phyloP scores from a whole-genome alignment of 1,140 invertebrate species.

The Pissodes strobi region DNA sequence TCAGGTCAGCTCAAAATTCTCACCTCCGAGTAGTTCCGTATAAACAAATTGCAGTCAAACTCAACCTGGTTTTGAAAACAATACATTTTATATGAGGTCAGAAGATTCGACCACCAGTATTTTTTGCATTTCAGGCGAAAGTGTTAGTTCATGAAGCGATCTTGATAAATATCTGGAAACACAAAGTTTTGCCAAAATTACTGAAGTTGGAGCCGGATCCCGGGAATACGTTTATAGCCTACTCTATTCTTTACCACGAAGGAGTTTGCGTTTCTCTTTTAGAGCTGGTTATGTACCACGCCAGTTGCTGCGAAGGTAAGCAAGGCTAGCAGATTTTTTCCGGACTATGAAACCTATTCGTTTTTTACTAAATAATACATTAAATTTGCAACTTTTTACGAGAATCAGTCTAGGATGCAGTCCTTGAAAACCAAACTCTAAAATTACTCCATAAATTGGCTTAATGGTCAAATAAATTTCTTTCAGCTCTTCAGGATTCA shows the following conservation, averaged over 20 bases:
- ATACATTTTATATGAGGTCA: too few relatives aligned
- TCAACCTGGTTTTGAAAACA: too few relatives aligned
- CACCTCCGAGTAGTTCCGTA: too few relatives aligned
- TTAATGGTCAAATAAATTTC: too few relatives aligned
- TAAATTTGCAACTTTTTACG: too few relatives aligned
- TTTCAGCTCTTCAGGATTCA: slow-evolving; percentile 64
- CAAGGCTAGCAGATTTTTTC: not conserved
- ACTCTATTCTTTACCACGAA: slow-evolving; percentile 60
- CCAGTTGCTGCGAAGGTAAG: slow-evolving; percentile 70
- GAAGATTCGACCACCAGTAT: too few relatives aligned
- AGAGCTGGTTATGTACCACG: slow-evolving; percentile 76
- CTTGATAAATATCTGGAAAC: slow-evolving; percentile 75
- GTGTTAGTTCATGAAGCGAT: slow-evolving; percentile 76
- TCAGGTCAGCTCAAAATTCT: too few relatives aligned
- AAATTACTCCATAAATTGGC: too few relatives aligned
- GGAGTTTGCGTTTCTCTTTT: slow-evolving; percentile 66
- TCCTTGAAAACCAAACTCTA: not conserved
- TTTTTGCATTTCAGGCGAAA: slow-evolving; percentile 66
- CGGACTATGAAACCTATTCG: not conserved
- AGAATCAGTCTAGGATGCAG: too few relatives aligned
- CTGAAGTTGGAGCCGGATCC: slow-evolving; percentile 67
- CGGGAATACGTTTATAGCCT: slow-evolving; percentile 71
- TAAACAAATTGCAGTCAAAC: too few relatives aligned
- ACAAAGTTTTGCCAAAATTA: slow-evolving; percentile 73
- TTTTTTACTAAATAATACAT: not conserved